Evolutionary conservation across 2,888 invertebrate genomes (phyloP), one percentile per base, ranked within the genome.

Genomic region (Pammene aurita): DNA sequence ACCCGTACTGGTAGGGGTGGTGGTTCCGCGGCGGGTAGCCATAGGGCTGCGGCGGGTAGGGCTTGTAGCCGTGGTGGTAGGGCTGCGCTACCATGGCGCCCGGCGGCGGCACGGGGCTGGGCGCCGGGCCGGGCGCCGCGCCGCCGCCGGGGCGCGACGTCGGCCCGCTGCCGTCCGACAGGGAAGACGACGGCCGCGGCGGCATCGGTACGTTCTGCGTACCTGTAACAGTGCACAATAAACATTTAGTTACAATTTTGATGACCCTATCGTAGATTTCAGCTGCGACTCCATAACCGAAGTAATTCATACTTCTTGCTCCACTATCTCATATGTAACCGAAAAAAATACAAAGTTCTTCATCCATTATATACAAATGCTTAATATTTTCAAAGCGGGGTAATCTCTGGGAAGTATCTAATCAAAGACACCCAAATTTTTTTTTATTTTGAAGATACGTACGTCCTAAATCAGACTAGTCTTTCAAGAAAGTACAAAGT

Each of bases 201-300:
- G 98, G 98, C 96, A 98, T 98, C 93, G 97, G 96, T 95, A 97
- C 96, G 96, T 96, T 97, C 95, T 97, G 97, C 89, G 96, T 96
- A 86, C 96, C 96, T 96, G 89, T 50, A 90, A 93, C 42, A 18
- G 52, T 54, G 7, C 70, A 63, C 63, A 61, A 44, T n/a, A 64
- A 16, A 55, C 34, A 67, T 16, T 50, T 55, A 11, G 16, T 26
- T 26, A 57, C 38, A 11, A 18, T 42, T 26, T 26, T 2, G 26
- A 26, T 4, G 4, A 26, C 26, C 26, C 26, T 26, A 26, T n/a
- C n/a, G n/a, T n/a, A n/a, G n/a, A n/a, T n/a, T n/a, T n/a, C n/a
- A n/a, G n/a, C n/a, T n/a, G n/a, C n/a, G n/a, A n/a, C n/a, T 26
- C 26, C 26, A 26, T 26, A 26, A 26, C 26, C 4, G 26, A 26